Percentiles rank a stretch among this genome's conserved stretches.
Conservation (phyloP, 2,797 vertebrate genomes). For the Molothrus ater region DNA sequence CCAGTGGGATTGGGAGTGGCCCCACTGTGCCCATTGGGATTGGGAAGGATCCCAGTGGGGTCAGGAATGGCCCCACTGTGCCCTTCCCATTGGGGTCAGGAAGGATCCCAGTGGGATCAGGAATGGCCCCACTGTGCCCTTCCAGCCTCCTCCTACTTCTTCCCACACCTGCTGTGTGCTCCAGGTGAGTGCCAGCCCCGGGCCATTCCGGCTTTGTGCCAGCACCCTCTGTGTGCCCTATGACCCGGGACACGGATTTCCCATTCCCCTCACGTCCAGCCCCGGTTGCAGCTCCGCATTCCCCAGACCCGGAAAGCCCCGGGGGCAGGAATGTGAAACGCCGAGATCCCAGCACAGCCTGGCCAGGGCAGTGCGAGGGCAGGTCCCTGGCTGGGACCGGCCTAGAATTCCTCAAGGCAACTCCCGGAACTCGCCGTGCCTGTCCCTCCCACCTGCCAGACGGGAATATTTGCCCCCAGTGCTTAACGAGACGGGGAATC, state of each 20-base stretch:
- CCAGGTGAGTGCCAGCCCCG: background rate
- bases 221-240: background rate
- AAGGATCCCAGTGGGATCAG: too few relatives aligned
- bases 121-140: background rate
- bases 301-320: background rate
- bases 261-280: background rate
- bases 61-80: rapidly evolving
- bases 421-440: rapidly evolving
- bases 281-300: background rate
- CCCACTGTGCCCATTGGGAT: too few relatives aligned
- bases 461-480: rapidly evolving
- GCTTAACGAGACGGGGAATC: rapidly evolving
- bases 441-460: background rate
- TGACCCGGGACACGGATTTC: too few relatives aligned
- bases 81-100: background rate
- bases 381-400: background rate
- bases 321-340: background rate
- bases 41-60: background rate
- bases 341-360: rapidly evolving
- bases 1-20: background rate
- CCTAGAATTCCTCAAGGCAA: rapidly evolving
- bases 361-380: background rate
- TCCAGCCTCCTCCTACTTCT: background rate
- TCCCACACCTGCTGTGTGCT: rapidly evolving
- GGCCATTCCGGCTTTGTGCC: rapidly evolving